A percentile compares a stretch with the other conserved stretches of the same genome.
Evolutionary conservation across 2,888 invertebrate genomes (phyloP).

Genomic region (Stegophylla sp.): DNA sequence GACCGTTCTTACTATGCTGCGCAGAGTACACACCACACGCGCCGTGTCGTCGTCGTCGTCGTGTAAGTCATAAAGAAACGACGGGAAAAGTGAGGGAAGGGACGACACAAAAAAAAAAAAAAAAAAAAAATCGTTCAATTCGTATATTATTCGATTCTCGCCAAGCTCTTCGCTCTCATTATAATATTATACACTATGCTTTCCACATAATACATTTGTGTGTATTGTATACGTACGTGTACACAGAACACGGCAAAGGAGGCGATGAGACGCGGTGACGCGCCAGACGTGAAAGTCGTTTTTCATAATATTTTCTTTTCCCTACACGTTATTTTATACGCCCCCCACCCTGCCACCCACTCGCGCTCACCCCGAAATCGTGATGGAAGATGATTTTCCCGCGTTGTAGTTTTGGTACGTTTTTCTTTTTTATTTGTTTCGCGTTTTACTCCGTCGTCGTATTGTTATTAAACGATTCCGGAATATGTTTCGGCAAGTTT

Average conservation of each 20-base stretch:
- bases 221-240: background rate
- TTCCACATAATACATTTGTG: background rate
- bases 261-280: background rate
- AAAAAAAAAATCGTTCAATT: constrained; percentile 33
- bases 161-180: constrained; percentile 44
- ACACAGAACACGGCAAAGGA: background rate
- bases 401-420: constrained; percentile 44
- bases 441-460: constrained; percentile 18
- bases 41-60: background rate
- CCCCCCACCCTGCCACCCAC: background rate
- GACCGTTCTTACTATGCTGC: no score
- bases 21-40: background rate
- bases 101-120: background rate
- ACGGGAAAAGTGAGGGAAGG: constrained; percentile 1
- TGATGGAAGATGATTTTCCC: constrained; percentile 28
- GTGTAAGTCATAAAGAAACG: constrained; percentile 45
- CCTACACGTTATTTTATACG: no score
- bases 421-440: constrained; percentile 58
- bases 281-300: constrained; percentile 45
- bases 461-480: constrained; percentile 44
- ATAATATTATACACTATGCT: no score
- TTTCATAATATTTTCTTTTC: constrained; percentile 36
- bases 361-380: background rate
- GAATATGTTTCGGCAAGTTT: constrained; percentile 36
- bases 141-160: constrained; percentile 52